These are phyloP conservation scores for Ylistrum balloti DNA, from an alignment of 1,140 invertebrate genomes.

Conservation along the genomic window DNA sequence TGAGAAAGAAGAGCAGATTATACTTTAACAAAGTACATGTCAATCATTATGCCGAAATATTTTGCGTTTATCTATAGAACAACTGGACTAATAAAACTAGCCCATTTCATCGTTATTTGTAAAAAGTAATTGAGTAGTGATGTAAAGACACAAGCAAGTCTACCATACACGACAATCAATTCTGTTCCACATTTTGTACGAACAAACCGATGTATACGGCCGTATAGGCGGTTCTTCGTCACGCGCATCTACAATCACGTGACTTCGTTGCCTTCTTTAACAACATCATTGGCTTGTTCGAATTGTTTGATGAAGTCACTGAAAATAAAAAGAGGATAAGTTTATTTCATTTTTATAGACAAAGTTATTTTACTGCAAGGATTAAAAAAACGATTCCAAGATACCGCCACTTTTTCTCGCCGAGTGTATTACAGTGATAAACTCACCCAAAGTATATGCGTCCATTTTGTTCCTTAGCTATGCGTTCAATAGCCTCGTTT, in stretches of 20 bases:
- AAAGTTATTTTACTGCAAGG: too few species aligned
- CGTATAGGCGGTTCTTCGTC: too few species aligned
- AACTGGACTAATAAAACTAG: neutral
- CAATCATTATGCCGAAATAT: neutral
- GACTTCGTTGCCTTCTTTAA: neutral
- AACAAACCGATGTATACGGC: too few species aligned
- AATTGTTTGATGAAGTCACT: slow-evolving; percentile 36
- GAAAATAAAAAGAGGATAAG: neutral
- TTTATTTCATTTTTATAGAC: too few species aligned
- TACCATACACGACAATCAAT: slow-evolving; percentile 12
- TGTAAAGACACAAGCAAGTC: neutral
- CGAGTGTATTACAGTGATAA: too few species aligned
- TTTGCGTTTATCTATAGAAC: neutral
- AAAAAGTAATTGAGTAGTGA: neutral
- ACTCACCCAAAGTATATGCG: slow-evolving; percentile 75
- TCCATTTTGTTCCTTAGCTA: slow-evolving; percentile 64
- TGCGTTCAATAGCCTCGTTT: slow-evolving; percentile 64
- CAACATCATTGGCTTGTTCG: neutral
- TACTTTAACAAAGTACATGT: neutral
- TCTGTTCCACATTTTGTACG: neutral
- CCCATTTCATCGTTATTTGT: neutral
- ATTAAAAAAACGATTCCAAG: too few species aligned
- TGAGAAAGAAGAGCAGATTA: neutral
- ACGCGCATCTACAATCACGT: neutral
- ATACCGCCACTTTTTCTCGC: too few species aligned